phyloP scores from a whole-genome alignment of 2,888 invertebrate genomes.

The Netelia fuscicornis region DNA sequence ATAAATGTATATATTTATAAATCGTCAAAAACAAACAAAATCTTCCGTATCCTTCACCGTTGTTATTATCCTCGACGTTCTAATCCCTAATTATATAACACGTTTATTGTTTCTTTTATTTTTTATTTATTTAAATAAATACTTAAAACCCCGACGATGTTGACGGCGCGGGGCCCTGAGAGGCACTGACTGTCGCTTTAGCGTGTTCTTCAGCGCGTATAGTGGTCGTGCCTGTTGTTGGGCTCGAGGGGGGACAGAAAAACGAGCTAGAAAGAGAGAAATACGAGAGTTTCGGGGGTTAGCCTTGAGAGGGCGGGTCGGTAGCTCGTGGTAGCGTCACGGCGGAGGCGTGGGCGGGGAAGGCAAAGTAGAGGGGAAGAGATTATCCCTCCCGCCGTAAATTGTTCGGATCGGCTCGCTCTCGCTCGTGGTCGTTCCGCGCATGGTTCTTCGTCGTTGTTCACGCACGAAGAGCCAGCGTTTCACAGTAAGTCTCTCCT shows the following conservation, averaged over 20 bases:
- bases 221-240: slow-evolving; percentile 10
- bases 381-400: slow-evolving; percentile 47
- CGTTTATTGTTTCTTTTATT: neutral
- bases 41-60: neutral
- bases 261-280: slow-evolving; percentile 17
- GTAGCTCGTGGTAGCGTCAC: neutral
- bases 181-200: slow-evolving; percentile 80
- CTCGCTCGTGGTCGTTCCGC: slow-evolving; percentile 31
- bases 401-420: slow-evolving; percentile 17
- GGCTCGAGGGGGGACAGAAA: neutral
- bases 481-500: neutral
- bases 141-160: slow-evolving; percentile 75
- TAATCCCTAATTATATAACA: neutral
- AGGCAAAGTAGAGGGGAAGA: neutral
- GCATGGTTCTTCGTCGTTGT: slow-evolving; percentile 7
- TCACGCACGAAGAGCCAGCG: slow-evolving; percentile 30
- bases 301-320: slow-evolving; percentile 41
- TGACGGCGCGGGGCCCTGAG: slow-evolving; percentile 82
- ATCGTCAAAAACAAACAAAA: neutral
- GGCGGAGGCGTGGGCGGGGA: slow-evolving; percentile 5
- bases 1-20: slow-evolving; percentile 6
- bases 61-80: neutral
- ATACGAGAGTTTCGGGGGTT: slow-evolving; percentile 14
- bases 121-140: slow-evolving; percentile 39
- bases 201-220: slow-evolving; percentile 62